Conservation (phyloP, 2,888 invertebrate genomes). For the Allolobophora icterica region DNA sequence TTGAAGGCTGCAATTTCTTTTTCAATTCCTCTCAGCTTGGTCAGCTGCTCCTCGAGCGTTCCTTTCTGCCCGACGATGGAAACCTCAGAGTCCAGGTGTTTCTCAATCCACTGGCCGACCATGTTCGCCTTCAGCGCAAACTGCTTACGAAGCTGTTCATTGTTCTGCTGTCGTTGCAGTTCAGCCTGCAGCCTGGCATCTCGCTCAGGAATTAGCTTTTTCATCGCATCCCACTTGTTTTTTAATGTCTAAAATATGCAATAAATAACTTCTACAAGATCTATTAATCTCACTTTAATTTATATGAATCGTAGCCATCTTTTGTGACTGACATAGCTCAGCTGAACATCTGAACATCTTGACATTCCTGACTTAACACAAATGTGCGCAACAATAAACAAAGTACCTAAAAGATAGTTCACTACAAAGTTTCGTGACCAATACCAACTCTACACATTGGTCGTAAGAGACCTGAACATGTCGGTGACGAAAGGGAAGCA, state of each 20-base stretch:
- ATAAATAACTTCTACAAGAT: not conserved
- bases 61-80: conserved; percentile 82
- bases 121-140: conserved; percentile 99
- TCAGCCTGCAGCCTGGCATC: conserved; percentile 94
- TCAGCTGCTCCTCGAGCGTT: conserved; percentile 70
- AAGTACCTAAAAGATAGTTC: no score
- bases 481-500: no score
- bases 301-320: not conserved
- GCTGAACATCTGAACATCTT: no score
- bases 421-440: no score
- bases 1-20: conserved; percentile 66
- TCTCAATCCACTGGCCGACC: conserved; percentile 99
- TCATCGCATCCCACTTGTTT: conserved; percentile 94
- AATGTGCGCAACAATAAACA: no score
- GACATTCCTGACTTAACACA: no score
- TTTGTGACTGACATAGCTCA: not conserved
- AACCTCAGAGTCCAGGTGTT: conserved; percentile 86
- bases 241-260: conserved; percentile 71
- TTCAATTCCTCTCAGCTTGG: conserved; percentile 59
- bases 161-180: conserved; percentile 91
- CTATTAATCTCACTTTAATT: not conserved
- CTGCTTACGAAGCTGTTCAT: conserved; percentile 93
- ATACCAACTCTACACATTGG: no score
- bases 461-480: no score
- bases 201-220: conserved; percentile 92